Conservation (phyloP, 2,797 vertebrate genomes). For the Channa striata region DNA sequence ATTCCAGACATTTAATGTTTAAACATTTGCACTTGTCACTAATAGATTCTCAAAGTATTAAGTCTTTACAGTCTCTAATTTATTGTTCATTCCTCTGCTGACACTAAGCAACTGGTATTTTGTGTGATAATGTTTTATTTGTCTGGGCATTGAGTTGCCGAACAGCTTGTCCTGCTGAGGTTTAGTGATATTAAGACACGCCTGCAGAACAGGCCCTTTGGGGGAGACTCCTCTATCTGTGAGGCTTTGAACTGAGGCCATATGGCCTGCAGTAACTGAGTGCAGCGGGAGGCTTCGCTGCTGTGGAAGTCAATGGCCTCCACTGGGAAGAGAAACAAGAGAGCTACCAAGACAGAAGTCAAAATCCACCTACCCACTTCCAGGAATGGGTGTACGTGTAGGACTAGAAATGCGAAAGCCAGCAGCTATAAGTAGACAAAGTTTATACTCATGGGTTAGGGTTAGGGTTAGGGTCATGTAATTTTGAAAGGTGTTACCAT, state of each 20-base stretch:
- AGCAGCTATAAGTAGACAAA: neutral
- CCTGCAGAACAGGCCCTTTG: slow-evolving; percentile 46
- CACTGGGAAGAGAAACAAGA: slow-evolving; percentile 58
- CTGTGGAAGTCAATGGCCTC: slow-evolving; percentile 64
- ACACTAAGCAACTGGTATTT: slow-evolving; percentile 22
- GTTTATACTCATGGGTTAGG: no score
- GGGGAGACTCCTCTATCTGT: slow-evolving; percentile 51
- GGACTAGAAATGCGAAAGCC: slow-evolving; percentile 28
- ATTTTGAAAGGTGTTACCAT: neutral
- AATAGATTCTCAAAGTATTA: slow-evolving; percentile 25
- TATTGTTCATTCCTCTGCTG: neutral
- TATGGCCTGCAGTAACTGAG: slow-evolving; percentile 65
- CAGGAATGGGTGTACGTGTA: slow-evolving; percentile 49
- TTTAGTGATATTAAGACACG: slow-evolving; percentile 52
- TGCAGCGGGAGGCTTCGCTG: slow-evolving; percentile 54
- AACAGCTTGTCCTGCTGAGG: slow-evolving; percentile 39
- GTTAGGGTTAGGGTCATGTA: no score
- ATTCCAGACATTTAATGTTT: slow-evolving; percentile 15
- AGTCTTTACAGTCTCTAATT: neutral
- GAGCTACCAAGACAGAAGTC: slow-evolving; percentile 47
- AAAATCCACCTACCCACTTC: slow-evolving; percentile 35
- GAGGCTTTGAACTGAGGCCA: slow-evolving; percentile 66
- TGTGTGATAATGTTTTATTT: slow-evolving; percentile 33
- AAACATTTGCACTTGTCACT: neutral
- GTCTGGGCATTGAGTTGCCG: slow-evolving; percentile 27